A percentile compares a stretch with the other conserved stretches of the same genome.
These are phyloP conservation scores for Kryptolebias ocellatus DNA, from an alignment of 2,797 vertebrate genomes.

Conservation along the genomic window DNA sequence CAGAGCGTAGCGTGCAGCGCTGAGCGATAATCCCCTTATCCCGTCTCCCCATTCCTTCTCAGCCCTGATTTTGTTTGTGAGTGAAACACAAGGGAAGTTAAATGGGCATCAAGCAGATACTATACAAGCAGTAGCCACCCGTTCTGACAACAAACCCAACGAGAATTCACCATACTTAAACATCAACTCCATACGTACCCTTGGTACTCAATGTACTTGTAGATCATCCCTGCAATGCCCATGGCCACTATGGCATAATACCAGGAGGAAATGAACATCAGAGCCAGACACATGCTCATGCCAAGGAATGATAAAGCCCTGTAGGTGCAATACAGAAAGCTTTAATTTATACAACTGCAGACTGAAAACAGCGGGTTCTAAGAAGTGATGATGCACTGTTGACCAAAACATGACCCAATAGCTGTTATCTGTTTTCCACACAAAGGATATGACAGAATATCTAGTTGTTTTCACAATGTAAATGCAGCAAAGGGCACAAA, in stretches of 20 bases:
- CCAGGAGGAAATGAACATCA: constrained; percentile 99
- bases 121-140: not conserved
- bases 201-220: constrained; percentile 99
- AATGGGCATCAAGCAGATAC: not conserved
- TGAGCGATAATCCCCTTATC: constrained; percentile 94
- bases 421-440: not conserved
- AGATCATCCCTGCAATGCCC: constrained; percentile 98
- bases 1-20: constrained; percentile 92
- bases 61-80: constrained; percentile 81
- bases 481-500: too few species aligned
- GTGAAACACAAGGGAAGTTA: not conserved
- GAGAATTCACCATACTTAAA: not conserved
- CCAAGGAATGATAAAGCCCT: constrained; percentile 97
- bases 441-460: not conserved
- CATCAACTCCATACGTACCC: constrained; percentile 84
- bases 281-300: constrained; percentile 97
- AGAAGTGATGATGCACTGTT: not conserved
- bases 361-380: not conserved
- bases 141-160: not conserved
- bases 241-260: constrained; percentile 98
- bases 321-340: constrained; percentile 18
- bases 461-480: not conserved
- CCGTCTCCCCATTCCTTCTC: constrained; percentile 99
- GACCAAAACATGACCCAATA: not conserved
- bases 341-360: not conserved